A percentile compares a stretch with the other conserved stretches of the same genome.
phyloP scores from a whole-genome alignment of 2,888 invertebrate species.

The Leptarthrus brevirostris region DNA sequence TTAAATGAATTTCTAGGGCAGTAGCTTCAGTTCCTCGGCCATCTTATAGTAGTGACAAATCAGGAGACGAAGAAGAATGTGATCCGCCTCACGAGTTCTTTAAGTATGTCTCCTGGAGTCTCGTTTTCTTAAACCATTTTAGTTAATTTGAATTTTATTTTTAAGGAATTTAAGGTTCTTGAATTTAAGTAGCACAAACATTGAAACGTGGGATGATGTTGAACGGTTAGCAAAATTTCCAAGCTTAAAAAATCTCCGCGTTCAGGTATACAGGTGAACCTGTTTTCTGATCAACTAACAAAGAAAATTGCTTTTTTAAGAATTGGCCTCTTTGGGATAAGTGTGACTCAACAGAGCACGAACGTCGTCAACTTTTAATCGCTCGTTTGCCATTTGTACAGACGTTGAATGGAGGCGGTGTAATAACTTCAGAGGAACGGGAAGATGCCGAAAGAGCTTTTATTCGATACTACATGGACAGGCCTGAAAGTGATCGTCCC shows the following conservation, averaged over 20 bases:
- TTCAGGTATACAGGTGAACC: slow-evolving; percentile 72
- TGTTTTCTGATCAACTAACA: not conserved
- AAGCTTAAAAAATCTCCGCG: slow-evolving; percentile 82
- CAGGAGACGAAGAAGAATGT: slow-evolving; percentile 69
- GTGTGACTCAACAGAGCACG: slow-evolving; percentile 88
- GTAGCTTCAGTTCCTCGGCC: slow-evolving; percentile 56
- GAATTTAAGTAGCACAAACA: slow-evolving; percentile 85
- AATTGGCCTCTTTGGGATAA: slow-evolving; percentile 80
- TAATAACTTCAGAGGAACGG: slow-evolving; percentile 84
- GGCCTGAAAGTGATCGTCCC: slow-evolving; percentile 84
- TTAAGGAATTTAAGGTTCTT: slow-evolving; percentile 75
- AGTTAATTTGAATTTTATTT: too few species aligned
- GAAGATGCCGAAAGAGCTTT: slow-evolving; percentile 94
- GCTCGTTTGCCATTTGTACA: slow-evolving; percentile 88
- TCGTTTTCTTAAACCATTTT: slow-evolving; percentile 9
- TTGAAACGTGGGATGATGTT: slow-evolving; percentile 90
- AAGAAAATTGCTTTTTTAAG: slow-evolving; percentile 54
- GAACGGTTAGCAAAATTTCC: slow-evolving; percentile 88
- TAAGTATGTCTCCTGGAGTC: slow-evolving; percentile 62
- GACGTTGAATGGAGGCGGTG: slow-evolving; percentile 89
- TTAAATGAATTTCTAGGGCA: slow-evolving; percentile 52
- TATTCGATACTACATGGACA: slow-evolving; percentile 91
- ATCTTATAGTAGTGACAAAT: slow-evolving; percentile 64
- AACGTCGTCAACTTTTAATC: slow-evolving; percentile 86
- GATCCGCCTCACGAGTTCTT: slow-evolving; percentile 75